Evolutionary conservation across 2,797 vertebrate genomes (phyloP).

Genomic region (Novumbra hubbsi): DNA sequence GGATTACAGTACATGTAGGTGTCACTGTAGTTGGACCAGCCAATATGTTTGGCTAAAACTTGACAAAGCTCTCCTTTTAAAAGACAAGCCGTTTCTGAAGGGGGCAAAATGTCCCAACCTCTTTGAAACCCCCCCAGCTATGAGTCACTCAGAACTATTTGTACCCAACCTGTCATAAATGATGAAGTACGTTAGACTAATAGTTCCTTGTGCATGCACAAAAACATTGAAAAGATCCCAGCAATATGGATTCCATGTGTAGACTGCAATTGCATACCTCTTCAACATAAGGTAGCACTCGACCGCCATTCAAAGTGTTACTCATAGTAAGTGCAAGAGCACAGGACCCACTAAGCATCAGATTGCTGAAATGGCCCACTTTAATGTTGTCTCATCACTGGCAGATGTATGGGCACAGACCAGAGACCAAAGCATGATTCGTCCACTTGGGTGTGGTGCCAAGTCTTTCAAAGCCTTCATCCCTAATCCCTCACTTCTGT

Average conservation of each 20-base stretch:
- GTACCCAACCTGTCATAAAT: neutral
- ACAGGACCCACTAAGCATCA: neutral
- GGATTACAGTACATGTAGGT: too few relatives aligned
- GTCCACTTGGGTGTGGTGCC: conserved; percentile 44
- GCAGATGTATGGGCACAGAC: conserved; percentile 36
- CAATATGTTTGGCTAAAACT: neutral
- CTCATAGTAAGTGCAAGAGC: neutral
- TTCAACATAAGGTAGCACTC: conserved; percentile 1
- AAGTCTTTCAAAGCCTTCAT: conserved; percentile 39
- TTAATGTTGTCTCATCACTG: conserved; percentile 41
- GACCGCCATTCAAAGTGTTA: neutral
- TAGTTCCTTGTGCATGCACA: neutral
- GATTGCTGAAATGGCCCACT: conserved; percentile 8
- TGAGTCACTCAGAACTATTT: neutral
- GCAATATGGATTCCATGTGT: neutral
- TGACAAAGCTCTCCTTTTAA: neutral
- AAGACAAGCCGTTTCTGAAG: neutral
- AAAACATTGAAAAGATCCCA: neutral
- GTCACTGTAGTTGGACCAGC: neutral
- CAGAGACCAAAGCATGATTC: conserved; percentile 18
- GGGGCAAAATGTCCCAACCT: neutral
- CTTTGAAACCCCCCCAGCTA: neutral
- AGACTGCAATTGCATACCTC: neutral
- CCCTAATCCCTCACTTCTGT: neutral
- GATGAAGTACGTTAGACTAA: neutral